These are phyloP conservation scores for Chironomus striatipennis DNA, from an alignment of 1,140 invertebrate species.

Conservation along the genomic window DNA sequence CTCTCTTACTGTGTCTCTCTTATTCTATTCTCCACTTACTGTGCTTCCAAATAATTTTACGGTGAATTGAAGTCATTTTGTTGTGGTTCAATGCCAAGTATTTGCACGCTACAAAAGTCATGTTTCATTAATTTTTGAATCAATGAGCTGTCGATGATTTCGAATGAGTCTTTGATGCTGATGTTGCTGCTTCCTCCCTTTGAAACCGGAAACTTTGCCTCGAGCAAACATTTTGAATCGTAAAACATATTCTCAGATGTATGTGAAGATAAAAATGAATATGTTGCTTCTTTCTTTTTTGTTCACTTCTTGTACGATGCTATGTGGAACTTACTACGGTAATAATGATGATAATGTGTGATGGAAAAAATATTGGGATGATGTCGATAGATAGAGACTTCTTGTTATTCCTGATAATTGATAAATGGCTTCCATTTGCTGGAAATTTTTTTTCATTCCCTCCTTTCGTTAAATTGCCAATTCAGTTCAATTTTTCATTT, in stretches of 20 bases:
- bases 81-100: not conserved
- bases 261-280: too few relatives aligned
- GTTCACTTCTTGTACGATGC: not conserved
- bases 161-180: not conserved
- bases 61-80: conserved; percentile 18
- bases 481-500: not conserved
- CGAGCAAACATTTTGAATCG: not conserved
- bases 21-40: conserved; percentile 44
- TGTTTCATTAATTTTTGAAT: conserved; percentile 17
- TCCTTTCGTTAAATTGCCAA: not conserved
- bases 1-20: conserved; percentile 39
- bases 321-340: too few relatives aligned
- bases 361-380: not conserved
- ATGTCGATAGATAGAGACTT: conserved; percentile 7
- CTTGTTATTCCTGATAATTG: not conserved
- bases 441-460: not conserved
- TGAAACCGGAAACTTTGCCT: conserved; percentile 11
- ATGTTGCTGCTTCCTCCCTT: not conserved
- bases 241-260: not conserved
- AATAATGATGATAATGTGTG: not conserved
- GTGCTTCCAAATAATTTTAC: conserved; percentile 45
- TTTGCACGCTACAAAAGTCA: conserved; percentile 5
- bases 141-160: conserved; percentile 5
- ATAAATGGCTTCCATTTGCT: conserved; percentile 8
- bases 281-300: not conserved